A percentile compares a stretch with the other conserved stretches of the same genome.
Conservation (phyloP, 2,888 invertebrate species). For the Eulithis testata region DNA sequence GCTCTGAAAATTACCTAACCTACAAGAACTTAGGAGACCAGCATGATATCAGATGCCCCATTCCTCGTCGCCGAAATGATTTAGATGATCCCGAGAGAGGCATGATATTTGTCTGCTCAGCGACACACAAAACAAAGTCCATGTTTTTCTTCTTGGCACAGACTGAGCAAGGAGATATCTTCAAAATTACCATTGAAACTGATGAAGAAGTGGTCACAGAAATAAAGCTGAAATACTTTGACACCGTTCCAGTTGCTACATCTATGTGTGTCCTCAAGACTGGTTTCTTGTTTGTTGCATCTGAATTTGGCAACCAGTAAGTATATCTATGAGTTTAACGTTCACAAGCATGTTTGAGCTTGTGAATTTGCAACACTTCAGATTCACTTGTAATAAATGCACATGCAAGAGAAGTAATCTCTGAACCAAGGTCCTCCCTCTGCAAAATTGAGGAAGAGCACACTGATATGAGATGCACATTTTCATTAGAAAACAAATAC, state of each 20-base stretch:
- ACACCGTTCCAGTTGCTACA: constrained; percentile 98
- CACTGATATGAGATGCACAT: constrained; percentile 85
- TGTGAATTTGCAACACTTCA: constrained; percentile 57
- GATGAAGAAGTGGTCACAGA: constrained; percentile 99
- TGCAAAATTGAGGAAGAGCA: constrained; percentile 78
- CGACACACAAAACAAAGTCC: constrained; percentile 99
- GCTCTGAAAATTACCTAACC: constrained; percentile 99
- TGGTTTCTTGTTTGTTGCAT: constrained; percentile 98
- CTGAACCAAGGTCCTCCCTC: constrained; percentile 87
- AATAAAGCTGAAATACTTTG: constrained; percentile 99
- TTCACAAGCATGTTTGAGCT: constrained; percentile 38
- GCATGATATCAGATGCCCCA: constrained; percentile 98
- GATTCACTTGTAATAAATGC: constrained; percentile 50
- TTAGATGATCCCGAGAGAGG: constrained; percentile 99
- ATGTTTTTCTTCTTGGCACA: constrained; percentile 99
- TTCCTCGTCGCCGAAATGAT: constrained; percentile 98
- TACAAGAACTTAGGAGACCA: constrained; percentile 99
- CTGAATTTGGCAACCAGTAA: constrained; percentile 99
- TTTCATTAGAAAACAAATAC: neutral
- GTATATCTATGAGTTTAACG: constrained; percentile 71
- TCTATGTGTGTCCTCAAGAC: constrained; percentile 99
- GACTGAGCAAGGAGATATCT: constrained; percentile 96
- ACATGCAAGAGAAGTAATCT: constrained; percentile 78
- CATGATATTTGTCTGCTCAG: constrained; percentile 99
- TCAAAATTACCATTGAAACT: constrained; percentile 98